Evolutionary conservation across 2,888 invertebrate genomes (phyloP).

Genomic region (Trachelus stipa): DNA sequence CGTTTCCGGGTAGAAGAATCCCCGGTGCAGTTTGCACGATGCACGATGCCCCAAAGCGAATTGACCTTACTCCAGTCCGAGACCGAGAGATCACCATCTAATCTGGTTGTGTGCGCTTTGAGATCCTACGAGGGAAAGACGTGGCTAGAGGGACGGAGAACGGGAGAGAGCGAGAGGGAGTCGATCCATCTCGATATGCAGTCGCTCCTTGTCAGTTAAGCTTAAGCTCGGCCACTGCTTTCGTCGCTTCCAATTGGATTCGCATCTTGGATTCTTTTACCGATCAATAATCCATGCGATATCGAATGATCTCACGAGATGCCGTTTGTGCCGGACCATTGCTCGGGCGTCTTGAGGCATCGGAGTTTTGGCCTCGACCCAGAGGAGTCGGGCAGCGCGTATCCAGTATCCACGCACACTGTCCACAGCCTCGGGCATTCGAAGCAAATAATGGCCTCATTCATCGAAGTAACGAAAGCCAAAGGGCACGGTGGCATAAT

Average conservation of each 20-base stretch:
- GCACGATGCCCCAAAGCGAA: constrained; percentile 65
- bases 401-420: constrained; percentile 3
- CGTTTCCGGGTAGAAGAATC: constrained; percentile 61
- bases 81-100: constrained; percentile 50
- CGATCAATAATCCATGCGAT: background rate
- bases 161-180: constrained; percentile 12
- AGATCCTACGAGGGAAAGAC: constrained; percentile 8
- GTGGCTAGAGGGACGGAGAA: constrained; percentile 14
- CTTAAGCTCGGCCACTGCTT: background rate
- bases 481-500: constrained; percentile 37
- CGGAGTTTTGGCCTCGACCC: background rate
- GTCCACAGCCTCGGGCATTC: constrained; percentile 31
- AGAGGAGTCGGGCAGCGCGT: background rate
- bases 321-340: background rate
- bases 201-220: background rate
- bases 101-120: constrained; percentile 39
- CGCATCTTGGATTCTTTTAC: background rate
- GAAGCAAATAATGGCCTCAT: constrained; percentile 54
- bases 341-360: background rate
- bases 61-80: constrained; percentile 57
- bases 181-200: constrained; percentile 30
- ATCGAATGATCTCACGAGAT: background rate
- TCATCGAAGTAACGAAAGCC: constrained; percentile 47
- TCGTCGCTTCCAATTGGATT: background rate
- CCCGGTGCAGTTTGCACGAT: constrained; percentile 58